Conservation (phyloP, 92 coral and sea anemone genomes). For the Palythoa grandis region DNA sequence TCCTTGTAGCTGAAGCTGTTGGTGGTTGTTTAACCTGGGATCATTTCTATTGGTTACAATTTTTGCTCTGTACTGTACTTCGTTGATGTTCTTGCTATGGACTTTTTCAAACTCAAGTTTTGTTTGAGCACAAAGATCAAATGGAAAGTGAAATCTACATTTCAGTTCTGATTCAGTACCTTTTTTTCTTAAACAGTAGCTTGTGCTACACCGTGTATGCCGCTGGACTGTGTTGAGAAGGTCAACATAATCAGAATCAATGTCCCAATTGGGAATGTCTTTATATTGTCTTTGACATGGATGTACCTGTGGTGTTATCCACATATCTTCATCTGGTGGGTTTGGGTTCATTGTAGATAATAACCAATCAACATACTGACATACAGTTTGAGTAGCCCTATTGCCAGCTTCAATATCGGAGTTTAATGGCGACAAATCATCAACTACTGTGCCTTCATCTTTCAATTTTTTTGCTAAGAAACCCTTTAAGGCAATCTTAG, state of each 20-base stretch:
- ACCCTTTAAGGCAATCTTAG: not conserved
- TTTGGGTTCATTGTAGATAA: not conserved
- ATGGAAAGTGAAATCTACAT: not conserved
- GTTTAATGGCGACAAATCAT: not conserved
- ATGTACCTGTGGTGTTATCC: too few species aligned
- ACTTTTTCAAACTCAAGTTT: not conserved
- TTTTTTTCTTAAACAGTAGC: not conserved
- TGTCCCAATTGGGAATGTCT: not conserved
- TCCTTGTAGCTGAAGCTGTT: too few species aligned
- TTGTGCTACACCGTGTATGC: not conserved
- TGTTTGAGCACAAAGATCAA: not conserved
- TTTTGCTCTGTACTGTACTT: slow-evolving; percentile 43
- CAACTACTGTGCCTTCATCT: not conserved
- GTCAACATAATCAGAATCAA: slow-evolving; percentile 7
- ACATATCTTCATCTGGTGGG: not conserved
- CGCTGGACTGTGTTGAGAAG: not conserved
- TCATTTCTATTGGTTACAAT: slow-evolving; percentile 10
- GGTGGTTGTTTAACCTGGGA: not conserved
- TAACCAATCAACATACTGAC: not conserved
- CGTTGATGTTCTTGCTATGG: slow-evolving; percentile 25
- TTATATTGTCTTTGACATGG: not conserved
- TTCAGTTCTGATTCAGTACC: not conserved
- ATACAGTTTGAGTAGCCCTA: not conserved
- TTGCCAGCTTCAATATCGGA: not conserved
- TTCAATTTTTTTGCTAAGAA: not conserved